Evolutionary conservation across 2,113 vertebrate species (phyloP).

Genomic region (Argyrosomus japonicus): DNA sequence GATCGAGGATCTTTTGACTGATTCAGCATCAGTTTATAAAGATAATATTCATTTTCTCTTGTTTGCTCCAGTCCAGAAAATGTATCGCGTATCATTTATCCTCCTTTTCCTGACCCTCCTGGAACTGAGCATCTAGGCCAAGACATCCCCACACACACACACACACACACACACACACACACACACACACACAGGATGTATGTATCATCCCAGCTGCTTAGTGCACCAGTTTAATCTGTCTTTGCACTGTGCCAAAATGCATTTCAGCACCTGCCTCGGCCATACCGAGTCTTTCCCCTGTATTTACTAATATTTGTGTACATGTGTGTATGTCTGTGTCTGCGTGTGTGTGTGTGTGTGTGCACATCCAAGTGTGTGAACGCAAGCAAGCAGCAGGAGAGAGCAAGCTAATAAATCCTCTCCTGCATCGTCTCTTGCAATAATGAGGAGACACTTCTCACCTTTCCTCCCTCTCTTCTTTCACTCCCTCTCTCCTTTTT

Average conservation of each 20-base stretch:
- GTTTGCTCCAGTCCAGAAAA: not conserved
- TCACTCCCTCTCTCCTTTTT: not conserved
- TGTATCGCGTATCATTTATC: not conserved
- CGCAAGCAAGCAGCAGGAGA: slow-evolving; percentile 19
- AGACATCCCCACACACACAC: not conserved
- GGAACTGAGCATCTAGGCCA: slow-evolving; percentile 46
- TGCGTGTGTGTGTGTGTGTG: slow-evolving; percentile 1
- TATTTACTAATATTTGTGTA: not conserved
- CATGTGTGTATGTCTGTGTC: not conserved
- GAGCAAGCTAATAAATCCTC: slow-evolving; percentile 60
- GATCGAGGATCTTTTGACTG: not conserved
- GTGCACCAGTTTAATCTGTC: slow-evolving; percentile 44
- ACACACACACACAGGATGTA: slow-evolving; percentile 1
- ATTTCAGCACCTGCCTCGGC: slow-evolving; percentile 52
- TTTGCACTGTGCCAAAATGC: slow-evolving; percentile 28
- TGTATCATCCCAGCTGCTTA: slow-evolving; percentile 17
- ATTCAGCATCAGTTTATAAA: not conserved
- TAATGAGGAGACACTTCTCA: slow-evolving; percentile 61
- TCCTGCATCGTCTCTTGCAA: slow-evolving; percentile 22
- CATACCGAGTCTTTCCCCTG: slow-evolving; percentile 16
- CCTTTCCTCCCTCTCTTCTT: slow-evolving; percentile 33
- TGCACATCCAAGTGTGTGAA: slow-evolving; percentile 5
- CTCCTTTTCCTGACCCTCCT: not conserved
- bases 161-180: not conserved
- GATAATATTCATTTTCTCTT: not conserved